phyloP scores from a whole-genome alignment of 2,113 vertebrate genomes.

The Caranx ignobilis region DNA sequence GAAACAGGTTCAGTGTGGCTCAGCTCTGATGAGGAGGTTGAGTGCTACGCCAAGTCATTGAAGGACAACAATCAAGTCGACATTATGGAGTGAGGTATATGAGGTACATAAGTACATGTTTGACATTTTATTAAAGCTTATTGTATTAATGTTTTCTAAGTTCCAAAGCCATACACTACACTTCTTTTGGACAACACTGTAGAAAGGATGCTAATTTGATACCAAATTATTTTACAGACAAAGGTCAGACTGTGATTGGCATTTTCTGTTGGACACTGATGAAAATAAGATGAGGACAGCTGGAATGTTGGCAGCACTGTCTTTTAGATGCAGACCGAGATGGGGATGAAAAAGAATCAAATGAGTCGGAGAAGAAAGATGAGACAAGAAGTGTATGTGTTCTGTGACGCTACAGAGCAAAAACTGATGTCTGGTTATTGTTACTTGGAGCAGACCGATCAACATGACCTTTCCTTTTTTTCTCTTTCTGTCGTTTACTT shows the following conservation, averaged over 20 bases:
- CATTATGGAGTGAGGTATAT: not conserved
- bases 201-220: conserved; percentile 16
- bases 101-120: not conserved
- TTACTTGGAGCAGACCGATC: conserved; percentile 58
- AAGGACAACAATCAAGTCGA: not conserved
- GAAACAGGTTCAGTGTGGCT: conserved; percentile 5
- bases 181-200: not conserved
- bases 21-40: not conserved
- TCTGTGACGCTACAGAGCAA: conserved; percentile 50
- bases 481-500: not conserved
- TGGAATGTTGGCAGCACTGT: conserved; percentile 17
- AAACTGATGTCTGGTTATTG: conserved; percentile 69
- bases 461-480: conserved; percentile 31
- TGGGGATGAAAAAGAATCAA: conserved; percentile 17
- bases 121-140: not conserved
- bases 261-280: conserved; percentile 23
- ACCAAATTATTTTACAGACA: conserved; percentile 3
- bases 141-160: not conserved
- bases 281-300: conserved; percentile 21
- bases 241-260: conserved; percentile 43
- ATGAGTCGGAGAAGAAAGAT: conserved; percentile 13
- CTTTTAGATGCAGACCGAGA: conserved; percentile 19
- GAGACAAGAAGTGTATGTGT: conserved; percentile 65
- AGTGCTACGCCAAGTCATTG: not conserved
- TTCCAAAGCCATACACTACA: not conserved